Evolutionary conservation across 2,113 vertebrate species (phyloP).

Genomic region (Narcine bancroftii): DNA sequence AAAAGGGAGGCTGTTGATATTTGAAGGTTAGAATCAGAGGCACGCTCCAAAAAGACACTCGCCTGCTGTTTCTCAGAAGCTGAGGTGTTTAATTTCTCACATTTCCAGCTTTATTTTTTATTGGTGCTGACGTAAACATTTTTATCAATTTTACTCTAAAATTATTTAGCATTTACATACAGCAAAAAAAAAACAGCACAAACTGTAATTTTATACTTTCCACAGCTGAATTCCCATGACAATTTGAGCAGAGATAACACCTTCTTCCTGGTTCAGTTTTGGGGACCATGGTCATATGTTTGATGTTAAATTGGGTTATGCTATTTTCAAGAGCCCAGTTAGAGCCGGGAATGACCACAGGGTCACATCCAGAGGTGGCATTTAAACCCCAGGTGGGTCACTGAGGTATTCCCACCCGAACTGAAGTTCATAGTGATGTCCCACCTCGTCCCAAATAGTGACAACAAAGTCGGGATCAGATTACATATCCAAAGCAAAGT

Average conservation of each 20-base stretch:
- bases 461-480: too few species aligned
- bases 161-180: background rate
- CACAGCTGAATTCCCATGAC: background rate
- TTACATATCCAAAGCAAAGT: too few species aligned
- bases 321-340: background rate
- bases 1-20: background rate
- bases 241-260: background rate
- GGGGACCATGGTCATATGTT: background rate
- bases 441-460: too few species aligned
- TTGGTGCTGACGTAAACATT: background rate
- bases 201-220: background rate
- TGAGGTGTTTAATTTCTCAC: background rate
- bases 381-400: too few species aligned
- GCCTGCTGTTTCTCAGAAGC: background rate
- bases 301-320: background rate
- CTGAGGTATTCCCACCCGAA: background rate
- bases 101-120: background rate
- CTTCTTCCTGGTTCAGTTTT: background rate
- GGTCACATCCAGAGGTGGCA: background rate
- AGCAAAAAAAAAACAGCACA: background rate
- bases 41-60: background rate
- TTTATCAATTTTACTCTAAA: background rate
- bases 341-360: too few species aligned
- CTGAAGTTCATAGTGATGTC: too few species aligned
- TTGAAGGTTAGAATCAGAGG: background rate